Evolutionary conservation across 2,797 vertebrate species (phyloP).

Genomic region (Myoxocephalus aenaeus): DNA sequence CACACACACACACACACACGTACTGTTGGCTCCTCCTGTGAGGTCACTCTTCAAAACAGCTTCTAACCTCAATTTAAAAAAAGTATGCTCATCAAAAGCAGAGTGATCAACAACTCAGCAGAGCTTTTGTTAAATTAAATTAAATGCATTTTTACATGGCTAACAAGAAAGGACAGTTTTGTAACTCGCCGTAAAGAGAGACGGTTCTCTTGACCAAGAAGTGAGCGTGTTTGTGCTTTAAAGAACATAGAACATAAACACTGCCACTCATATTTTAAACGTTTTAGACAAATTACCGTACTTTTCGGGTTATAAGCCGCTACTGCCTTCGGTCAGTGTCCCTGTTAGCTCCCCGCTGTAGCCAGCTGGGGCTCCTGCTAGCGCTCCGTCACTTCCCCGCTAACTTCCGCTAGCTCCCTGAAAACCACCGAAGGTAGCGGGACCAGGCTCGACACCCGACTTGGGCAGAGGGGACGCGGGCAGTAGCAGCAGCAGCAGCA

Average conservation of each 20-base stretch:
- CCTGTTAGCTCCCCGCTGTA: no score
- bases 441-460: no score
- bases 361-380: no score
- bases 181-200: neutral
- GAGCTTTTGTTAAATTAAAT: neutral
- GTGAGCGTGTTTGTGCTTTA: neutral
- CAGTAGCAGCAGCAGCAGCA: no score
- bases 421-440: no score
- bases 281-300: neutral
- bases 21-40: constrained; percentile 7
- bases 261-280: neutral
- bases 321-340: no score
- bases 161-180: neutral
- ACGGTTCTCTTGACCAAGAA: neutral
- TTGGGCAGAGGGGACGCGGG: no score
- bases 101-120: neutral
- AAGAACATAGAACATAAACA: neutral
- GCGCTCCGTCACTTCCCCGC: no score
- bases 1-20: neutral
- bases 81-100: constrained; percentile 14
- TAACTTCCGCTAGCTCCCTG: no score
- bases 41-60: constrained; percentile 26
- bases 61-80: constrained; percentile 29
- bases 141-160: neutral
- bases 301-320: no score